A percentile compares a stretch with the other conserved stretches of the same genome.
These are phyloP conservation scores for Proisotoma minuta DNA, from an alignment of 2,888 invertebrate genomes.

Conservation along the genomic window DNA sequence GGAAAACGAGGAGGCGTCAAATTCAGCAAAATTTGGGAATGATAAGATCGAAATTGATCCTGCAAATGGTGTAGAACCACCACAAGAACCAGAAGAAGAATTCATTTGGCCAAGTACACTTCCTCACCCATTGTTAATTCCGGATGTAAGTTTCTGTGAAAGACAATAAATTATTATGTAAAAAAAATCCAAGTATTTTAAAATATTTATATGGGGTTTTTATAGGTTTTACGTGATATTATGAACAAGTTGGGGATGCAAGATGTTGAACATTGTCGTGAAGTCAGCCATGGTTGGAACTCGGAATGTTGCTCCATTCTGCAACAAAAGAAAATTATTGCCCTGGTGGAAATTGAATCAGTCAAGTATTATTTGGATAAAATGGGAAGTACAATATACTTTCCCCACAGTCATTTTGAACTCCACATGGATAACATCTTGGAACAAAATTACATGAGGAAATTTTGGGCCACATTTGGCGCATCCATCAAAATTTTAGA, in stretches of 20 bases:
- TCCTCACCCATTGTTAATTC: conserved; percentile 29
- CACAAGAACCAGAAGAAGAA: not conserved
- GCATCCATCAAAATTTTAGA: conserved; percentile 23
- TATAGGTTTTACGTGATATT: conserved; percentile 27
- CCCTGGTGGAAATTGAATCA: conserved; percentile 23
- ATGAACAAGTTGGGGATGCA: conserved; percentile 24
- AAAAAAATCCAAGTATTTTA: not conserved
- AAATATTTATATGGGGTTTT: not conserved
- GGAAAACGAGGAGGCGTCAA: not conserved
- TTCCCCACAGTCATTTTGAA: conserved; percentile 34
- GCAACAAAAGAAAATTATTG: conserved; percentile 19
- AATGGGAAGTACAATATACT: conserved; percentile 15
- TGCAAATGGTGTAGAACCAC: not conserved
- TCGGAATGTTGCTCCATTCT: conserved; percentile 26
- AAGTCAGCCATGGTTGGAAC: conserved; percentile 28
- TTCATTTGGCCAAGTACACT: not conserved
- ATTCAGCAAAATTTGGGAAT: no score
- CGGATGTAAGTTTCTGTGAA: conserved; percentile 32
- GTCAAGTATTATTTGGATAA: conserved; percentile 22
- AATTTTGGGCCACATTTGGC: conserved; percentile 31
- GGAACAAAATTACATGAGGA: not conserved
- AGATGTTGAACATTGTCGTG: conserved; percentile 24
- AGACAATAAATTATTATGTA: no score
- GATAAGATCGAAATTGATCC: not conserved
- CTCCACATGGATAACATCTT: conserved; percentile 15